Evolutionary conservation across 2,888 invertebrate species (phyloP).

Genomic region (Ophion ventricosus): DNA sequence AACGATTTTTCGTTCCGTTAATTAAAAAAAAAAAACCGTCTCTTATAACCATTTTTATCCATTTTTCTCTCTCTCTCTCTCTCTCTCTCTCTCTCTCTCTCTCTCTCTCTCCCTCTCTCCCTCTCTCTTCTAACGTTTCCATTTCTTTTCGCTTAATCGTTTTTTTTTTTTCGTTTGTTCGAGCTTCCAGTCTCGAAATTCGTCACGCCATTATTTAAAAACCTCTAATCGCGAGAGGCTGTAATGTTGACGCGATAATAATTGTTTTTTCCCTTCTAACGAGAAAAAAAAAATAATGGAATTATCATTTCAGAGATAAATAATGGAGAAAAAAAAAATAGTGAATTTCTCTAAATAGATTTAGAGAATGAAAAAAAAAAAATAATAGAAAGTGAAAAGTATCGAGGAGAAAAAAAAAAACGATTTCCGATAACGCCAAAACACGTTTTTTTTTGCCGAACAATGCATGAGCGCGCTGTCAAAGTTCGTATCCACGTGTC

Average conservation of each 20-base stretch:
- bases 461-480: too few relatives aligned
- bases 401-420: too few relatives aligned
- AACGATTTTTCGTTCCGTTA: background rate
- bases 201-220: conserved; percentile 56
- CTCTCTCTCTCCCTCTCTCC: too few relatives aligned
- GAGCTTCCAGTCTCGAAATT: conserved; percentile 49
- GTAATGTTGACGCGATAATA: conserved; percentile 2
- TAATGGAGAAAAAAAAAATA: too few relatives aligned
- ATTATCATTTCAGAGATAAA: too few relatives aligned
- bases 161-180: conserved; percentile 17
- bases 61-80: conserved; percentile 18
- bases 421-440: too few relatives aligned
- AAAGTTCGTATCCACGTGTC: too few relatives aligned
- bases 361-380: too few relatives aligned
- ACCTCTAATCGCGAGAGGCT: conserved; percentile 44
- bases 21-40: background rate
- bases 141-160: conserved; percentile 2
- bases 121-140: background rate
- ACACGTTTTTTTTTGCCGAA: too few relatives aligned
- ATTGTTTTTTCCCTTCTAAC: background rate
- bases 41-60: background rate
- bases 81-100: conserved; percentile 29
- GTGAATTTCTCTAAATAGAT: too few relatives aligned
- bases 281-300: background rate
- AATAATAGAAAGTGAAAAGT: too few relatives aligned